These are phyloP conservation scores for Meandrina meandrites DNA, from an alignment of 92 coral and sea anemone genomes.

Conservation along the genomic window DNA sequence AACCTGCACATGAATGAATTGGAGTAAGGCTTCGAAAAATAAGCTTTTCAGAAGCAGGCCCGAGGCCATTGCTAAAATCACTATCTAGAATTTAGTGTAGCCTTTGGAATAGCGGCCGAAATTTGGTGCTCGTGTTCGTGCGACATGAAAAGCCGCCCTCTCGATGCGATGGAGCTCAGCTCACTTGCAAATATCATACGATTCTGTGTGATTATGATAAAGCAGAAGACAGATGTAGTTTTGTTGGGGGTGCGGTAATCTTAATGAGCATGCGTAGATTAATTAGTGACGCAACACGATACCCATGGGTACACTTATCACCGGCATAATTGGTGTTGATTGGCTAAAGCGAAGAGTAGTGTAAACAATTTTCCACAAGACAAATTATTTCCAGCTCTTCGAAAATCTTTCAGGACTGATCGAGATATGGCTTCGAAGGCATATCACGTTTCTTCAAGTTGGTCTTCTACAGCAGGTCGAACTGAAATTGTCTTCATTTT, in stretches of 20 bases:
- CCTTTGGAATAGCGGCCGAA: conserved; percentile 51
- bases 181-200: conserved; percentile 53
- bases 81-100: conserved; percentile 67
- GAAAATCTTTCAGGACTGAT: conserved; percentile 14
- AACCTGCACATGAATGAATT: conserved; percentile 80
- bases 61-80: conserved; percentile 72
- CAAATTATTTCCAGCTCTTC: conserved; percentile 26
- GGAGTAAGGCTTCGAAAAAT: conserved; percentile 71
- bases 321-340: conserved; percentile 47
- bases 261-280: conserved; percentile 84
- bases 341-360: conserved; percentile 40
- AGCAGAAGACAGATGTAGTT: conserved; percentile 74
- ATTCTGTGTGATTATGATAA: conserved; percentile 54
- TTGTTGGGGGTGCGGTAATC: conserved; percentile 87
- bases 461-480: conserved; percentile 10
- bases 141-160: conserved; percentile 73
- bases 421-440: neutral
- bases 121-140: conserved; percentile 38
- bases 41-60: conserved; percentile 66
- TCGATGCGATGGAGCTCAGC: conserved; percentile 60
- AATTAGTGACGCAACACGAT: conserved; percentile 71
- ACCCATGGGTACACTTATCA: conserved; percentile 66
- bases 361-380: conserved; percentile 58
- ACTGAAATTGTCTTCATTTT: neutral
- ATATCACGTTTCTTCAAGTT: conserved; percentile 40